phyloP scores from a whole-genome alignment of 2,888 invertebrate species.

The Drosophila setosimentum region DNA sequence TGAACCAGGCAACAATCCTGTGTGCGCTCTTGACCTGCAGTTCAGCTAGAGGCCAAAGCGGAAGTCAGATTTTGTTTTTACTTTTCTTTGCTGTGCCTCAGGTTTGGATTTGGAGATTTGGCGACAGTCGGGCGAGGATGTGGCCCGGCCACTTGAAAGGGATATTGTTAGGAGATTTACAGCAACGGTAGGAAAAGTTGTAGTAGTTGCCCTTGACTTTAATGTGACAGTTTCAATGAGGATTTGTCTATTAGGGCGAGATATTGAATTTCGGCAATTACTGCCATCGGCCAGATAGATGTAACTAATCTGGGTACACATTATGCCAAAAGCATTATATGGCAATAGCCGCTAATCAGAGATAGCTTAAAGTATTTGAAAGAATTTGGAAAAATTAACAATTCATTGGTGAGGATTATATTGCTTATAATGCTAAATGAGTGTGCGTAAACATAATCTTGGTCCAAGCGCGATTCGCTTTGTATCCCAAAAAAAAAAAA shows the following conservation, averaged over 20 bases:
- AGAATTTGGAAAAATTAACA: neutral
- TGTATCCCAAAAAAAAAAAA: slow-evolving; percentile 31
- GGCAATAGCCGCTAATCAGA: slow-evolving; percentile 6
- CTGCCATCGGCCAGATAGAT: slow-evolving; percentile 17
- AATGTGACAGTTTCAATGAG: slow-evolving; percentile 56
- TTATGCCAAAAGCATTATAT: neutral
- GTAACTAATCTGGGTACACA: slow-evolving; percentile 17
- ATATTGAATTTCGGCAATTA: slow-evolving; percentile 42
- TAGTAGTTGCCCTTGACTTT: slow-evolving; percentile 37
- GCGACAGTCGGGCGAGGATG: slow-evolving; percentile 54
- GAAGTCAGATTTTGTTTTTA: slow-evolving; percentile 52
- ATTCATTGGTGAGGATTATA: slow-evolving; percentile 24
- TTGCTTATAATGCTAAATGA: neutral
- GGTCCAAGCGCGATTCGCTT: slow-evolving; percentile 23
- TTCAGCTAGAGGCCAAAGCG: slow-evolving; percentile 51
- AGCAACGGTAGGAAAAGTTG: slow-evolving; percentile 33
- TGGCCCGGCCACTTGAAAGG: slow-evolving; percentile 55
- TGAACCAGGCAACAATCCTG: slow-evolving; percentile 23
- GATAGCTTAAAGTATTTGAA: slow-evolving; percentile 16
- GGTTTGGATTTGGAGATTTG: slow-evolving; percentile 22
- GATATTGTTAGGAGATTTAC: slow-evolving; percentile 51
- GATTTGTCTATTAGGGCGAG: slow-evolving; percentile 38
- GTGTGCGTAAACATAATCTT: slow-evolving; percentile 7
- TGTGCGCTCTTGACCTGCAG: slow-evolving; percentile 58
- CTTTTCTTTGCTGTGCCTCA: slow-evolving; percentile 10